phyloP scores from a whole-genome alignment of 2,888 invertebrate species.

The Eupithecia exiguata region DNA sequence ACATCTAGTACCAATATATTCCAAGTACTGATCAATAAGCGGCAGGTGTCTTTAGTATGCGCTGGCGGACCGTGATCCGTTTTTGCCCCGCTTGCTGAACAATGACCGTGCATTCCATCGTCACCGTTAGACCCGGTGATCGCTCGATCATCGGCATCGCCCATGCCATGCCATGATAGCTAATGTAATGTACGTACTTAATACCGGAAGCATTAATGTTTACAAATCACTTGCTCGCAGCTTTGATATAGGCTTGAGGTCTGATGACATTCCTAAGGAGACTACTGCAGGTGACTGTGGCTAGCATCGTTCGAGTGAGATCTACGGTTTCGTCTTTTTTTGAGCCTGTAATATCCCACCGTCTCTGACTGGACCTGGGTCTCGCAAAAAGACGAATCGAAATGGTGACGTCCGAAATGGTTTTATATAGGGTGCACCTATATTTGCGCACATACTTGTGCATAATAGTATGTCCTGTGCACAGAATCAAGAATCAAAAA shows the following conservation, averaged over 20 bases:
- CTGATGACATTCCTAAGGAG: background rate
- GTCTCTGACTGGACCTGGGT: background rate
- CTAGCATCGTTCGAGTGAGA: background rate
- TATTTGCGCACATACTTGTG: too few relatives aligned
- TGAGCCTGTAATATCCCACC: background rate
- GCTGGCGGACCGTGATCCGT: slow-evolving; percentile 64
- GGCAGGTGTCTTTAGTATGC: slow-evolving; percentile 71
- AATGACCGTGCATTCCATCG: slow-evolving; percentile 78
- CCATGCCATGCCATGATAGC: slow-evolving; percentile 44
- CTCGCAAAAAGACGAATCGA: background rate
- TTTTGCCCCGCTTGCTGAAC: slow-evolving; percentile 70
- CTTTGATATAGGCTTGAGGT: background rate
- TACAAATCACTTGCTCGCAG: slow-evolving; percentile 39
- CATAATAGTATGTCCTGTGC: too few relatives aligned
- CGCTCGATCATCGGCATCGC: slow-evolving; percentile 61
- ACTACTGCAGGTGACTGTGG: background rate
- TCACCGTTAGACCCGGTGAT: slow-evolving; percentile 76
- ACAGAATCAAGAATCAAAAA: too few relatives aligned
- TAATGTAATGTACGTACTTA: slow-evolving; percentile 33
- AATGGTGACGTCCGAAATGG: background rate
- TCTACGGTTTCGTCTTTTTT: background rate
- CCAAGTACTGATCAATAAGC: slow-evolving; percentile 40
- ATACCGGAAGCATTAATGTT: slow-evolving; percentile 19
- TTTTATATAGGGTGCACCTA: background rate
- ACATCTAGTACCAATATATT: slow-evolving; percentile 1